Evolutionary conservation across 1,140 invertebrate species (phyloP), one percentile per base, ranked within the genome.

Genomic region (Radopholus similis): DNA sequence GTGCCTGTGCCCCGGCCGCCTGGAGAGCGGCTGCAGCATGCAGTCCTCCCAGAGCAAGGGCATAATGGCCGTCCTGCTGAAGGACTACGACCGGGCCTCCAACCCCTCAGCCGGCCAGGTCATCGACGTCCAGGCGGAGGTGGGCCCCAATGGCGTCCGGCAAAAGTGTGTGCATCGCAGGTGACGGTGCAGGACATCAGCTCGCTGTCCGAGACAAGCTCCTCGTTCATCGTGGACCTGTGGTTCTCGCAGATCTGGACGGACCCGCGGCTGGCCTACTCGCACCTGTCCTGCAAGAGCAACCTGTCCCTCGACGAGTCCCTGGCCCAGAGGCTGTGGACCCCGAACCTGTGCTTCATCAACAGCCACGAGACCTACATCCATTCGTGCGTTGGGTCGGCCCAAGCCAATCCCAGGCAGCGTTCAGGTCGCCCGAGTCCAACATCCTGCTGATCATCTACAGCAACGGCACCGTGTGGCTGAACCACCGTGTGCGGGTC

Each of bases 171-270:
- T 60, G 38, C 62, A 49, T n/a, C n/a, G n/a, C 42, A 75, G 74
- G 63, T 75, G 11, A 75, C 74, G 13, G 72, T 75, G 40, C 74
- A 75, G 44, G 74, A 75, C 59, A 75, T 75, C 34, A 71, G 74
- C 15, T 77, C 75, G 4, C 30, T 76, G 28, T 76, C 73, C 5
- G 74, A 76, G 44, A 75, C 77, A n/a, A 62, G 63, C 30, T 76
- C 75, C 37, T 75, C 71, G 0, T 76, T 76, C 53, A 72, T 77
- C 30, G 75, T 66, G n/a, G 74, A 76, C 35, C 38, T 76, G 18
- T 77, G 75, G 75, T 76, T 76, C 56, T 71, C 66, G 11, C 74
- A 76, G 42, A 77, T 76, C 42, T 76, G 74, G 74, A 53, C 71
- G 1, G 74, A 76, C 38, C 75, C 74, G 9, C 54, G 74, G 4